Conservation (phyloP, 2,888 invertebrate genomes). For the Ectemnius lituratus region DNA sequence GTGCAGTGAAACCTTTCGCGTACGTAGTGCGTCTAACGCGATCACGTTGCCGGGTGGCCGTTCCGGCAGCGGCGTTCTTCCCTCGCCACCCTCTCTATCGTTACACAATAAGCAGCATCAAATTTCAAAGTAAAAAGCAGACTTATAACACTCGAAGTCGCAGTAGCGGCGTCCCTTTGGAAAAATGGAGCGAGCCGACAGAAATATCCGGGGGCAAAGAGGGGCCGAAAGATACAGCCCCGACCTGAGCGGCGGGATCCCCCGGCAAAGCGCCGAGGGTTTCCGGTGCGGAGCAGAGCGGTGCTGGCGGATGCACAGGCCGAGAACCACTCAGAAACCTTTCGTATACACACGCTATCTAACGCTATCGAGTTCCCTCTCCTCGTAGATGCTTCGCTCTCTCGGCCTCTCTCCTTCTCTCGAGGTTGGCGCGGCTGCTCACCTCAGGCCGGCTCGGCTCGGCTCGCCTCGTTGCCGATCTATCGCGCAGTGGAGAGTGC, state of each 20-base stretch:
- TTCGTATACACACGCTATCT: conserved; percentile 32
- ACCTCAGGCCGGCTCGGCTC: conserved; percentile 10
- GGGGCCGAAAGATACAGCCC: background rate
- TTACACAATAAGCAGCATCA: conserved; percentile 5
- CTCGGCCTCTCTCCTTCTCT: background rate
- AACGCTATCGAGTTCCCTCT: conserved; percentile 47
- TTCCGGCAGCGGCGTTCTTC: background rate
- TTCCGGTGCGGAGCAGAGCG: background rate
- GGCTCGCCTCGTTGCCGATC: conserved; percentile 33
- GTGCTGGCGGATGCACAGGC: conserved; percentile 19
- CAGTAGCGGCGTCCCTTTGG: background rate
- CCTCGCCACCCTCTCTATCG: conserved; percentile 2
- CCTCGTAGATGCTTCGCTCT: conserved; percentile 6
- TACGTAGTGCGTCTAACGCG: background rate
- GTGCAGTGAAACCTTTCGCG: background rate
- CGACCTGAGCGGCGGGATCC: background rate
- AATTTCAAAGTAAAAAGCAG: conserved; percentile 7
- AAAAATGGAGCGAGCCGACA: conserved; percentile 3
- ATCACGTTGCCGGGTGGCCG: background rate
- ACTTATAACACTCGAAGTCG: conserved; percentile 6
- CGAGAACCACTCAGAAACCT: conserved; percentile 27
- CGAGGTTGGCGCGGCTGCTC: background rate
- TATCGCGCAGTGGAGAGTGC: conserved; percentile 44
- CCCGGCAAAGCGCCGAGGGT: background rate
- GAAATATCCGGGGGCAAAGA: conserved; percentile 1